Percentiles rank a stretch among this genome's conserved stretches.
Evolutionary conservation across 2,888 invertebrate genomes (phyloP).

Genomic region (Encarsia formosa): DNA sequence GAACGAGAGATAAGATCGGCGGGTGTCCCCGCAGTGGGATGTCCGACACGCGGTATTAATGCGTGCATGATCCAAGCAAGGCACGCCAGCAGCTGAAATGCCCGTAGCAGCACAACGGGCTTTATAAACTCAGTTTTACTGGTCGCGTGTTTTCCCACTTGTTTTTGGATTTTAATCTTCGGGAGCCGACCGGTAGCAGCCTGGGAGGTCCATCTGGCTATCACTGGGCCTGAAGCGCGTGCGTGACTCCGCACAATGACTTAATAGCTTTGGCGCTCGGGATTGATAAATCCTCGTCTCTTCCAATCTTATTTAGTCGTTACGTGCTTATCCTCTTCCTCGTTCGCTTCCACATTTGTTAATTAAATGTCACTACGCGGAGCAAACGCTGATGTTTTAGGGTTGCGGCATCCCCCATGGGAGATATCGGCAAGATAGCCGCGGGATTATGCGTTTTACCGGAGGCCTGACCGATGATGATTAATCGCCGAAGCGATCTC

Average conservation of each 20-base stretch:
- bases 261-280: no score
- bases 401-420: no score
- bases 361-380: conserved; percentile 27
- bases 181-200: no score
- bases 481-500: conserved; percentile 25
- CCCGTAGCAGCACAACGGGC: no score
- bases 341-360: conserved; percentile 21
- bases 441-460: background rate
- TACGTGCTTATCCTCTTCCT: no score
- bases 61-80: conserved; percentile 46
- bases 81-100: conserved; percentile 37
- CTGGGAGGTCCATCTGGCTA: no score
- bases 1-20: conserved; percentile 48
- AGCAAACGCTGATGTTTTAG: background rate
- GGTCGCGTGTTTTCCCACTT: no score
- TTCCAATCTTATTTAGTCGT: no score
- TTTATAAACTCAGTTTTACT: no score
- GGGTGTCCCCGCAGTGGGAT: conserved; percentile 52
- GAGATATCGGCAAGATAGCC: background rate
- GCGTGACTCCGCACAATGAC: conserved; percentile 2
- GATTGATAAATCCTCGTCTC: no score
- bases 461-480: conserved; percentile 19
- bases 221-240: no score
- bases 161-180: no score
- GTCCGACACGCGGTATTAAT: conserved; percentile 51